Evolutionary conservation across 2,797 vertebrate genomes (phyloP).

Genomic region (Rhadinocentrus ornatus): DNA sequence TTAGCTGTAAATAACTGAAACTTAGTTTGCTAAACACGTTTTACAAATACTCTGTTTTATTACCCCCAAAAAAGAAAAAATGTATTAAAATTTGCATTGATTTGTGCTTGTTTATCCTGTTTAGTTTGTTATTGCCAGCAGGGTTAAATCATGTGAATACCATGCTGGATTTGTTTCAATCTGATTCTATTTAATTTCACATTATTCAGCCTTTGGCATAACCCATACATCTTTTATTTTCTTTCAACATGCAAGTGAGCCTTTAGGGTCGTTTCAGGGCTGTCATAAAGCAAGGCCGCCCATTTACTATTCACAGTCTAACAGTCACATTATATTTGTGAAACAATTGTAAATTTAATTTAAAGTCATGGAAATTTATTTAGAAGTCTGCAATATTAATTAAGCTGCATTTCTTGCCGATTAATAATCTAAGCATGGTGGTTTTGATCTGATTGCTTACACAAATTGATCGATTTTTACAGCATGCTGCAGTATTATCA

Average conservation of each 20-base stretch:
- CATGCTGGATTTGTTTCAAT: not conserved
- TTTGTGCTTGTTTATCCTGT: conserved; percentile 1
- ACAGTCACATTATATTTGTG: conserved; percentile 23
- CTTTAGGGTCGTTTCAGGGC: not conserved
- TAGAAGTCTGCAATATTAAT: not conserved
- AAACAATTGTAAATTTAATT: conserved; percentile 32
- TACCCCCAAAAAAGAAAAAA: not conserved
- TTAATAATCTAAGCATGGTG: not conserved
- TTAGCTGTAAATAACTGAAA: not conserved
- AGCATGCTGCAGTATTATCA: not conserved
- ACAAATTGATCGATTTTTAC: not conserved
- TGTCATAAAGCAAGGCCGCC: conserved; percentile 17
- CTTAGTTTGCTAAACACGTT: not conserved
- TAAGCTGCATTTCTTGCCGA: not conserved
- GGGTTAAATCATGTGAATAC: conserved; percentile 11
- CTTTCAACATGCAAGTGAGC: conserved; percentile 14
- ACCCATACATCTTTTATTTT: not conserved
- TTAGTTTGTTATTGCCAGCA: not conserved
- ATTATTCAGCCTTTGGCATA: conserved; percentile 6
- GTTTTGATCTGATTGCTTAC: not conserved
- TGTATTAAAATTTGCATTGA: conserved; percentile 1
- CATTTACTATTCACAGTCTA: conserved; percentile 17
- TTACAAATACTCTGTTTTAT: not conserved
- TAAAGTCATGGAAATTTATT: conserved; percentile 6
- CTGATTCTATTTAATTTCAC: conserved; percentile 18